These are phyloP conservation scores for Marcusenius ussheri DNA, from an alignment of 2,113 vertebrate species.

Conservation along the genomic window DNA sequence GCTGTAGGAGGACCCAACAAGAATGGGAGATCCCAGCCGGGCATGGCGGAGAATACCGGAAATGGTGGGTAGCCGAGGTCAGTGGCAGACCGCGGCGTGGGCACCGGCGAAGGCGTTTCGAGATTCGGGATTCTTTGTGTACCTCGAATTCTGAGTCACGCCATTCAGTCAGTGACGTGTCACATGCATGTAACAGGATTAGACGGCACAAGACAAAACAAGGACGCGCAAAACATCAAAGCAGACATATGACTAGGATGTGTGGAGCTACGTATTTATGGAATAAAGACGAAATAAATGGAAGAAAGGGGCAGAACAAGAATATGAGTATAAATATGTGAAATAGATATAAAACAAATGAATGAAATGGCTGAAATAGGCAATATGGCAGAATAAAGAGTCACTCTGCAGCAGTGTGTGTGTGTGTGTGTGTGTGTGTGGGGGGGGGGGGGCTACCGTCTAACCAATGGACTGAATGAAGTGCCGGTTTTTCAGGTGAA, in stretches of 20 bases:
- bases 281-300: background rate
- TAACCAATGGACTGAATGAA: background rate
- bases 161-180: background rate
- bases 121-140: background rate
- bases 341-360: background rate
- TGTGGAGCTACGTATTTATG: background rate
- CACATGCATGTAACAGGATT: background rate
- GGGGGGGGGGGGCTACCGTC: background rate
- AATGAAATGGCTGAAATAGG: background rate
- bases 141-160: background rate
- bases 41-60: background rate
- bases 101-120: background rate
- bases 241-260: background rate
- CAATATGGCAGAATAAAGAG: background rate
- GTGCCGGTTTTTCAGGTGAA: background rate
- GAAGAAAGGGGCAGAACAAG: background rate
- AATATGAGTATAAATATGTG: background rate
- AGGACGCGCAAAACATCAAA: background rate
- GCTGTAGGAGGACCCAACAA: background rate
- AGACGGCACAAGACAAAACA: background rate
- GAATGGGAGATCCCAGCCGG: background rate
- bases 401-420: background rate
- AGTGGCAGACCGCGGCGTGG: background rate
- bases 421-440: background rate
- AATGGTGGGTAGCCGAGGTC: background rate